A percentile compares a stretch with the other conserved stretches of the same genome.
Evolutionary conservation across 2,888 invertebrate genomes (phyloP).

Genomic region (Taenaris catops): DNA sequence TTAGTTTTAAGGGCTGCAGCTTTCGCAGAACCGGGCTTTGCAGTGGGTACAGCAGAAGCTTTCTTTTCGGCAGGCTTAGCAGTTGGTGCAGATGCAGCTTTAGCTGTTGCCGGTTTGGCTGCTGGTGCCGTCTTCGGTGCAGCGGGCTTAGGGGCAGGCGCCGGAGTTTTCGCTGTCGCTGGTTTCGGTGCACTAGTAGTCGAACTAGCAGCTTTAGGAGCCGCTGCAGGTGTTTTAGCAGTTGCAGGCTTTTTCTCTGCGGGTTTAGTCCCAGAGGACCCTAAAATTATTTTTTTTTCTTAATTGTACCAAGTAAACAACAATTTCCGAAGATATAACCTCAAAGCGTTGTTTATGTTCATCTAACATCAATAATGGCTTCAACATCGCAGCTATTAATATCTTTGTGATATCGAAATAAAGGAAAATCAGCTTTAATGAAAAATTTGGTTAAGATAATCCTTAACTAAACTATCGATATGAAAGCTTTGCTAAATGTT

Average conservation of each 20-base stretch:
- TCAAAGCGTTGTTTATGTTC: too few species aligned
- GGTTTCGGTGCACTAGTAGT: slow-evolving; percentile 46
- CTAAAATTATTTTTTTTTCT: slow-evolving; percentile 37
- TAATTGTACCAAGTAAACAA: too few species aligned
- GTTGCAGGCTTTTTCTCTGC: slow-evolving; percentile 65
- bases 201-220: slow-evolving; percentile 57
- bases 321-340: too few species aligned
- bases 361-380: too few species aligned
- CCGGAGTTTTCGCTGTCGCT: slow-evolving; percentile 58
- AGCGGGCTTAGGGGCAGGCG: slow-evolving; percentile 63
- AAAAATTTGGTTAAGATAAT: too few species aligned
- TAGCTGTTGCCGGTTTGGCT: slow-evolving; percentile 64
- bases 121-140: slow-evolving; percentile 68
- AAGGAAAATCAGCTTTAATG: too few species aligned
- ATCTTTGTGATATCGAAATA: too few species aligned
- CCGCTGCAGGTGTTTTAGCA: slow-evolving; percentile 66
- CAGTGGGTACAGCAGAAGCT: slow-evolving; percentile 52
- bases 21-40: slow-evolving; percentile 76
- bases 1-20: slow-evolving; percentile 71
- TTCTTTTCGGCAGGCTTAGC: slow-evolving; percentile 62
- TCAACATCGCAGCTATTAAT: too few species aligned
- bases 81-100: slow-evolving; percentile 58
- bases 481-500: too few species aligned
- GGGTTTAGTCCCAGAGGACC: slow-evolving; percentile 61
- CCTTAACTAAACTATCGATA: too few species aligned